These are phyloP conservation scores for Thrips palmi DNA, from an alignment of 1,140 invertebrate genomes.

Conservation along the genomic window DNA sequence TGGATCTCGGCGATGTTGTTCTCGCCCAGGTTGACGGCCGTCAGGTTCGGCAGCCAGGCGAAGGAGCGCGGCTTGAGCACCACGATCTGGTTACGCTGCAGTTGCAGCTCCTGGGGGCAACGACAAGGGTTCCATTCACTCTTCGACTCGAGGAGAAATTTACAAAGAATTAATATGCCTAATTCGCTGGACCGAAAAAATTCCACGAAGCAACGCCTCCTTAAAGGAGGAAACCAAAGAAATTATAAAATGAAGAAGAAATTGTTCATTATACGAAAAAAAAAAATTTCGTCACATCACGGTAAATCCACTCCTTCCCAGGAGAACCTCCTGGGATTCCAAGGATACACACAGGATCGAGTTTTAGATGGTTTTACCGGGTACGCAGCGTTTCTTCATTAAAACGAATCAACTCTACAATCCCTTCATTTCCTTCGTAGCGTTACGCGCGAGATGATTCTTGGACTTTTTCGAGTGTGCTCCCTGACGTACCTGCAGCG, in stretches of 20 bases:
- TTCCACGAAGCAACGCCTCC: neutral
- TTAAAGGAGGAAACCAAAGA: too few species aligned
- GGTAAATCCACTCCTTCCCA: too few species aligned
- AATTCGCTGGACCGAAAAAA: neutral
- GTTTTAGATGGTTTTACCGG: too few species aligned
- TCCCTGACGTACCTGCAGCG: slow-evolving; percentile 26
- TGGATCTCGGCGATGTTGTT: slow-evolving; percentile 51
- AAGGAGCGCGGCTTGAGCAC: slow-evolving; percentile 42
- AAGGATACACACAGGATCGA: too few species aligned
- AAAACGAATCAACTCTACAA: too few species aligned
- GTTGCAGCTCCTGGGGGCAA: slow-evolving; percentile 39
- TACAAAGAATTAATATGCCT: neutral
- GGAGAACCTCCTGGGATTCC: too few species aligned
- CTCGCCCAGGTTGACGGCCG: slow-evolving; percentile 43
- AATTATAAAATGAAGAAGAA: too few species aligned
- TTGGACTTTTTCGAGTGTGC: neutral
- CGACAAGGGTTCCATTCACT: too few species aligned
- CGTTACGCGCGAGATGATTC: neutral
- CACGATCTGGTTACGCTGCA: slow-evolving; percentile 46
- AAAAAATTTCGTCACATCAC: too few species aligned
- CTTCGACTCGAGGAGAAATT: neutral
- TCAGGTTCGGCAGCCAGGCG: slow-evolving; percentile 40
- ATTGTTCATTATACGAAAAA: too few species aligned
- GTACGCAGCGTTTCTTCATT: too few species aligned
- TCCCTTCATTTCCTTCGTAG: neutral